These are phyloP conservation scores for Halocynthia roretzi DNA, from an alignment of 23 tunicate genomes.

Conservation along the genomic window DNA sequence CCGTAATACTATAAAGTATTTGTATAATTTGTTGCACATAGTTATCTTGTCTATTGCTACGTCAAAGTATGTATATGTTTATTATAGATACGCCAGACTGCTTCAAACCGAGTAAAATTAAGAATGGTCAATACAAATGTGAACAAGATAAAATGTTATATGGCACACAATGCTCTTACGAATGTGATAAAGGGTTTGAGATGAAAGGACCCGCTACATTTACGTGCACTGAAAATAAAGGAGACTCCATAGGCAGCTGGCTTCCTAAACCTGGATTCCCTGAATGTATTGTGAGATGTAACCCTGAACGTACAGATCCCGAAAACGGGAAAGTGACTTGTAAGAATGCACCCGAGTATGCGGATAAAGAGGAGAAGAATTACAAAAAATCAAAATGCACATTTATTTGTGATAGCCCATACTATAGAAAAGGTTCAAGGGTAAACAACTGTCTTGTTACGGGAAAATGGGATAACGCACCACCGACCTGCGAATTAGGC, in stretches of 20 bases:
- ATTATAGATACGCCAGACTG: too few relatives aligned
- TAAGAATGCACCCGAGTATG: slow-evolving; percentile 2
- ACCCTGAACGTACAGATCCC: slow-evolving; percentile 24
- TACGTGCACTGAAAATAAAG: too few relatives aligned
- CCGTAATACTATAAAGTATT: slow-evolving; percentile 1
- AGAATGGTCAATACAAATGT: too few relatives aligned
- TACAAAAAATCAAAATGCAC: slow-evolving; percentile 10
- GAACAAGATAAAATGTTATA: too few relatives aligned
- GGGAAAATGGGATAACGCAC: not conserved
- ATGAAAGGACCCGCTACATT: too few relatives aligned
- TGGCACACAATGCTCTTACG: too few relatives aligned
- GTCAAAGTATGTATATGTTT: not conserved
- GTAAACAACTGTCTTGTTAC: not conserved
- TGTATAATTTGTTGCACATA: not conserved
- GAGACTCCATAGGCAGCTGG: too few relatives aligned
- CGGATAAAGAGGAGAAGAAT: not conserved
- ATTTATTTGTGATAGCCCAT: not conserved
- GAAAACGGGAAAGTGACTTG: slow-evolving; percentile 23
- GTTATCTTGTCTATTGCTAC: slow-evolving; percentile 4
- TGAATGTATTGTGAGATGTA: slow-evolving; percentile 11
- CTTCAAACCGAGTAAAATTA: too few relatives aligned
- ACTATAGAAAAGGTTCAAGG: slow-evolving; percentile 6
- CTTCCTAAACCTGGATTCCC: too few relatives aligned
- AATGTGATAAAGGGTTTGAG: too few relatives aligned
- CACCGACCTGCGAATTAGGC: slow-evolving; percentile 12